Conservation (phyloP, 2,113 vertebrate genomes). For the Coptodon bakossiorum region DNA sequence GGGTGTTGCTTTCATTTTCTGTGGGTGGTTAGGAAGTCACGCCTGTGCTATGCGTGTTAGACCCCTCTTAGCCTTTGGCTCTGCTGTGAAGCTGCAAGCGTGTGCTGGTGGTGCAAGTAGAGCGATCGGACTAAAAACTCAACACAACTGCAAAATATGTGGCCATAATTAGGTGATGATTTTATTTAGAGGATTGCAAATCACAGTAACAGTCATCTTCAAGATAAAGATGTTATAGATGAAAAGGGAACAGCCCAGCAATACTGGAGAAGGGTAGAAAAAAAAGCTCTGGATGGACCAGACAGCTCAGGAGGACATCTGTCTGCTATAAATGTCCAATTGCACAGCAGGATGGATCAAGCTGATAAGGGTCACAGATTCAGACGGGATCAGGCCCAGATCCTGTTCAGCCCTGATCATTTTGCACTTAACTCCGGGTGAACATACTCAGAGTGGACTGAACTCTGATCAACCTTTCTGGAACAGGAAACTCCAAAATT, state of each 20-base stretch:
- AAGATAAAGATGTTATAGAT: background rate
- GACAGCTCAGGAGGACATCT: background rate
- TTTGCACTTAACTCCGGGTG: background rate
- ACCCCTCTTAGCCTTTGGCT: background rate
- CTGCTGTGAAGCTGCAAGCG: background rate
- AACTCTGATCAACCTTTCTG: background rate
- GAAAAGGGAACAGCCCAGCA: background rate
- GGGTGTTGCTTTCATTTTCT: background rate
- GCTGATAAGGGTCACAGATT: background rate
- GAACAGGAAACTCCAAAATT: background rate
- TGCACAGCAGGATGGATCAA: background rate
- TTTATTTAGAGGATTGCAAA: background rate
- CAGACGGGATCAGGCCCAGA: background rate
- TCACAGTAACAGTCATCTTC: background rate
- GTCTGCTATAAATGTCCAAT: fast-evolving
- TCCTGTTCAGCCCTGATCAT: background rate
- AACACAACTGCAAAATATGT: background rate
- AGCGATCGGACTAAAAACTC: background rate
- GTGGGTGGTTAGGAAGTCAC: background rate
- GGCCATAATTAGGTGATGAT: background rate
- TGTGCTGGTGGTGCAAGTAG: background rate
- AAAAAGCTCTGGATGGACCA: background rate
- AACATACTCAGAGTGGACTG: background rate
- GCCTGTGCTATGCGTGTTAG: background rate
- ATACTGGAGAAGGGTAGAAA: fast-evolving